Percentiles rank a stretch among this genome's conserved stretches.
These are phyloP conservation scores for Mnemiopsis leidyi DNA, from an alignment of 37 sponge, comb jelly and placozoan genomes.

Conservation along the genomic window DNA sequence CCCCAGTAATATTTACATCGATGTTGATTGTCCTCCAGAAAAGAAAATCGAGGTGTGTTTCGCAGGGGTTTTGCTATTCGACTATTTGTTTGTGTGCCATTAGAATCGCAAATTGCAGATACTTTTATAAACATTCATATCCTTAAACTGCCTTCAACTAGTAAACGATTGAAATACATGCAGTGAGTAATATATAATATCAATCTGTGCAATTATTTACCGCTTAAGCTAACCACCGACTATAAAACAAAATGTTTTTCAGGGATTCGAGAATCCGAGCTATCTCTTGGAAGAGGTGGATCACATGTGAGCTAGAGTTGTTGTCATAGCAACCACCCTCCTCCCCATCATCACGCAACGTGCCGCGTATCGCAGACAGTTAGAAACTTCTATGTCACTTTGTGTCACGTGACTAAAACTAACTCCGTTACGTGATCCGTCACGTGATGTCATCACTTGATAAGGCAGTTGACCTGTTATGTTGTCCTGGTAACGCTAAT, in stretches of 20 bases:
- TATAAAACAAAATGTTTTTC: slow-evolving; percentile 4
- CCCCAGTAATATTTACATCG: slow-evolving; percentile 35
- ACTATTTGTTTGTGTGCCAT: too few relatives aligned
- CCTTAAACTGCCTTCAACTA: too few relatives aligned
- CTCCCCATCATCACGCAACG: background rate
- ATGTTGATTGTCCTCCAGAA: background rate
- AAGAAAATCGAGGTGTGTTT: slow-evolving; percentile 40
- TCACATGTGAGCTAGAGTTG: slow-evolving; percentile 16
- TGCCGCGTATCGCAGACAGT: background rate
- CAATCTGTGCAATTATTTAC: too few relatives aligned
- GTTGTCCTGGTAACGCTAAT: background rate
- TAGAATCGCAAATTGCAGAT: too few relatives aligned
- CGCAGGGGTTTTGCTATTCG: too few relatives aligned
- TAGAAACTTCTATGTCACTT: background rate
- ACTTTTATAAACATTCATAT: too few relatives aligned
- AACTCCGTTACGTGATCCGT: background rate
- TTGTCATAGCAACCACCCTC: slow-evolving; percentile 23
- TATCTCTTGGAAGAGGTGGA: slow-evolving; percentile 56
- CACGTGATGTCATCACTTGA: background rate
- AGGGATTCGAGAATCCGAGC: slow-evolving; percentile 62
- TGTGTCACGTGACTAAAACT: background rate
- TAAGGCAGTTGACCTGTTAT: background rate
- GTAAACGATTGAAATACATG: too few relatives aligned
- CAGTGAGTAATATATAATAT: too few relatives aligned
- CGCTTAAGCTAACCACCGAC: too few relatives aligned